Evolutionary conservation across 1,140 invertebrate genomes (phyloP).

Genomic region (Gonatopus flavifemur): DNA sequence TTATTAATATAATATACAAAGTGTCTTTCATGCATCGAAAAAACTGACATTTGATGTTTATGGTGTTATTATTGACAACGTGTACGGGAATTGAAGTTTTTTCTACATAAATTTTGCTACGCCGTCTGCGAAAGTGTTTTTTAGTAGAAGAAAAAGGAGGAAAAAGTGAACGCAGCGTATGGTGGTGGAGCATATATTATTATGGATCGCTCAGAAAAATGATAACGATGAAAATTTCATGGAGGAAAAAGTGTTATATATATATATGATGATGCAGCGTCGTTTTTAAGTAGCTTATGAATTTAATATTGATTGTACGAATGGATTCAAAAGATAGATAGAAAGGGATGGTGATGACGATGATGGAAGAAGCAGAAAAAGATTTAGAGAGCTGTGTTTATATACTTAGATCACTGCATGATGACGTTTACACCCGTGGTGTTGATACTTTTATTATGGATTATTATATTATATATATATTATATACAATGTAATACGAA

Average conservation of each 20-base stretch:
- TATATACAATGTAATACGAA: constrained; percentile 17
- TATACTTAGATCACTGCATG: constrained; percentile 49
- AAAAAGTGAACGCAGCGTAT: too few relatives aligned
- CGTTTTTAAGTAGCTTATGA: constrained; percentile 51
- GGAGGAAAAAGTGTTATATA: constrained; percentile 30
- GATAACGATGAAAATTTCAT: constrained; percentile 29
- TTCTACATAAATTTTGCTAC: constrained; percentile 38
- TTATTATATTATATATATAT: constrained; percentile 33
- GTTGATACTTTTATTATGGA: constrained; percentile 47
- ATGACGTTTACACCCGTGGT: constrained; percentile 47
- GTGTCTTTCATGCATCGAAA: constrained; percentile 53
- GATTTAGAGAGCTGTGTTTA: constrained; percentile 47
- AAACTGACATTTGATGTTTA: constrained; percentile 46
- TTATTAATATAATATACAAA: constrained; percentile 45
- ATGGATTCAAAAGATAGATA: constrained; percentile 32
- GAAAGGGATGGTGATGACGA: too few relatives aligned
- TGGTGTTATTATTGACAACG: constrained; percentile 44
- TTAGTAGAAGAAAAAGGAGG: too few relatives aligned
- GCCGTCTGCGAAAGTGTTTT: too few relatives aligned
- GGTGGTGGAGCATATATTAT: too few relatives aligned
- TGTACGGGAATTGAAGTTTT: constrained; percentile 47
- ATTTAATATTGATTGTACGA: constrained; percentile 40
- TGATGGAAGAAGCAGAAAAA: constrained; percentile 20
- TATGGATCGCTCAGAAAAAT: constrained; percentile 7
- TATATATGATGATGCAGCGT: too few relatives aligned